Conservation (phyloP, 64 coral and sea anemone genomes). For the Orbicella faveolata region DNA sequence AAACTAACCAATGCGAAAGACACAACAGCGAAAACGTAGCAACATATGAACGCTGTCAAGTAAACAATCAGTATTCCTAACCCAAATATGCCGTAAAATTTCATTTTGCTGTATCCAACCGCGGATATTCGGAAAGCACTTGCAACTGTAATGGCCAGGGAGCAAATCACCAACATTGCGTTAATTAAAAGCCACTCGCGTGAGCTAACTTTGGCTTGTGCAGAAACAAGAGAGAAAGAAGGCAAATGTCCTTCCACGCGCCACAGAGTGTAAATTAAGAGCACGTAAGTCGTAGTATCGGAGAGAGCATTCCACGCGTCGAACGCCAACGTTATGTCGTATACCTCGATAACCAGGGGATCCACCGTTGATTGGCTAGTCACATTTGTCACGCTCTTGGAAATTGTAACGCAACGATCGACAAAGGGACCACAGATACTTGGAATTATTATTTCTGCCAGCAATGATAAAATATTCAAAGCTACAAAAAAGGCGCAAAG, state of each 20-base stretch:
- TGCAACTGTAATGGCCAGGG: background rate
- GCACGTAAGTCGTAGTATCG: background rate
- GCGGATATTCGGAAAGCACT: background rate
- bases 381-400: background rate
- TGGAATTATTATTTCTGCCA: constrained; percentile 33
- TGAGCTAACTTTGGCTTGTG: background rate
- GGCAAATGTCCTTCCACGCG: background rate
- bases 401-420: constrained; percentile 3
- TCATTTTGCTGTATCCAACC: background rate
- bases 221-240: background rate
- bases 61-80: background rate
- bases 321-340: constrained; percentile 4
- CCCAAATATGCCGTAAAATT: background rate
- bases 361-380: background rate
- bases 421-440: constrained; percentile 6
- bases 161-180: background rate
- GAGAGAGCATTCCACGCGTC: constrained; percentile 23
- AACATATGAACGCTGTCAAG: constrained; percentile 1
- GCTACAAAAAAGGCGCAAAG: background rate
- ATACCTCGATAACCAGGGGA: background rate
- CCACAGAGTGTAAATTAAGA: constrained; percentile 30
- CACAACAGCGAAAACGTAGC: background rate
- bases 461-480: constrained; percentile 4
- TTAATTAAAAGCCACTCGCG: background rate
- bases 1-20: background rate